Conservation (phyloP, 1,140 invertebrate species). For the Drosophila kohkoa region DNA sequence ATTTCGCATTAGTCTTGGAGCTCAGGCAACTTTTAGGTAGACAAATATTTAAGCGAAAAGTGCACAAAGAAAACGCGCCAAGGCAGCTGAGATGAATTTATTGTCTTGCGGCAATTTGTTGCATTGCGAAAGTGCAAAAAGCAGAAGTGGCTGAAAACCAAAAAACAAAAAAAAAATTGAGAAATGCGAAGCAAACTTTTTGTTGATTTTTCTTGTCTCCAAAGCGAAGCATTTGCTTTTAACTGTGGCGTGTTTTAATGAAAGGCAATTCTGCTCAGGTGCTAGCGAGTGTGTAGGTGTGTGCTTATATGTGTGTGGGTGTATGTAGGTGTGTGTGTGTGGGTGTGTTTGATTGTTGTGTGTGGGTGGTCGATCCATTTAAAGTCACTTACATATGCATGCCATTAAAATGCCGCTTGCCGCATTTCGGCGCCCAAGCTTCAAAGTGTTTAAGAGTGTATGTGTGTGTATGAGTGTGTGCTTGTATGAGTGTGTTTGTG, state of each 20-base stretch:
- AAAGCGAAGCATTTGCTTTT: constrained; percentile 7
- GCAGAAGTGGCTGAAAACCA: neutral
- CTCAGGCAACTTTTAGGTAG: too few species aligned
- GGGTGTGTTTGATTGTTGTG: constrained; percentile 11
- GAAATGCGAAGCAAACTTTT: constrained; percentile 23
- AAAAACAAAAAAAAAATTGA: neutral
- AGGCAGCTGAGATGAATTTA: neutral
- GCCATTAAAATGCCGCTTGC: constrained; percentile 47
- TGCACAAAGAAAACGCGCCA: too few species aligned
- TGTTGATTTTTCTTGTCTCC: constrained; percentile 18
- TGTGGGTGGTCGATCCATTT: constrained; percentile 29
- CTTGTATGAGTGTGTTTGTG: constrained; percentile 5
- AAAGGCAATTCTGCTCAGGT: constrained; percentile 17
- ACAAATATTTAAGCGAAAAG: too few species aligned
- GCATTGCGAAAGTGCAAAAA: constrained; percentile 4
- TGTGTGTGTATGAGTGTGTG: neutral
- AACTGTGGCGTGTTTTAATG: constrained; percentile 7
- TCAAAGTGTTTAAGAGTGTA: constrained; percentile 3
- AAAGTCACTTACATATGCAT: constrained; percentile 48
- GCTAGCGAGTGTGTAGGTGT: constrained; percentile 6
- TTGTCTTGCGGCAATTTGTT: constrained; percentile 9
- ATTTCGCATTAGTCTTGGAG: too few species aligned
- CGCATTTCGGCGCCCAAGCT: neutral
- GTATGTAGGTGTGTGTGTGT: constrained; percentile 5
- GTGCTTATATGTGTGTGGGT: neutral